phyloP scores from a whole-genome alignment of 2,797 vertebrate species.

The Lagodon rhomboides region DNA sequence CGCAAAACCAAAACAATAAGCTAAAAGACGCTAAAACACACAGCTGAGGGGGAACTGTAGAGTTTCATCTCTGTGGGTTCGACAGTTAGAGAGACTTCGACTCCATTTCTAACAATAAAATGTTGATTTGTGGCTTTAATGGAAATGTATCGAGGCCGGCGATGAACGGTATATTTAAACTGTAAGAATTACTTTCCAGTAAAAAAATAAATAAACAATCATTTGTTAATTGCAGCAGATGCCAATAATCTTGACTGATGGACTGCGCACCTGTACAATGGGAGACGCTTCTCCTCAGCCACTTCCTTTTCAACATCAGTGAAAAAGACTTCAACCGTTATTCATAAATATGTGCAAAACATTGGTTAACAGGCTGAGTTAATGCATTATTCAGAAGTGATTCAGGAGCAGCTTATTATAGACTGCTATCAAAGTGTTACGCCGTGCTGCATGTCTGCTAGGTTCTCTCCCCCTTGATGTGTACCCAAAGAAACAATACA shows the following conservation, averaged over 20 bases:
- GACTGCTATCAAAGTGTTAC: constrained; percentile 51
- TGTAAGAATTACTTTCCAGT: too few relatives aligned
- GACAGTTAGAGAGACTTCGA: too few relatives aligned
- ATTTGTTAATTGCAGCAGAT: constrained; percentile 4
- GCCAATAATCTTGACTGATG: background rate
- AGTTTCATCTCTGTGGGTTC: too few relatives aligned
- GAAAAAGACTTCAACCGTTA: constrained; percentile 25
- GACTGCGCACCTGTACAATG: background rate
- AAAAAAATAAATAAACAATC: background rate
- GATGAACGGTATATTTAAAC: too few relatives aligned
- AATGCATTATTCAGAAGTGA: constrained; percentile 61
- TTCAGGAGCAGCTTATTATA: constrained; percentile 53
- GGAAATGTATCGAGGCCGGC: background rate
- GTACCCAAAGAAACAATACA: constrained; percentile 38
- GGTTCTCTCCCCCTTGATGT: constrained; percentile 28
- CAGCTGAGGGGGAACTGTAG: too few relatives aligned
- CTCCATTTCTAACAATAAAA: too few relatives aligned
- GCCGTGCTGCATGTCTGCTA: constrained; percentile 14
- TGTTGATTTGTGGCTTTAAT: background rate
- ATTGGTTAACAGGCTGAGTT: constrained; percentile 44
- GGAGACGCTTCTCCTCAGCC: background rate
- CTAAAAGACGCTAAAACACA: background rate
- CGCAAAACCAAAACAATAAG: background rate
- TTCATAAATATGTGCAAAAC: constrained; percentile 45
- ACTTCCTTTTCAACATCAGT: constrained; percentile 12